Evolutionary conservation across 2,888 invertebrate genomes (phyloP).

Genomic region (Lapara coniferarum): DNA sequence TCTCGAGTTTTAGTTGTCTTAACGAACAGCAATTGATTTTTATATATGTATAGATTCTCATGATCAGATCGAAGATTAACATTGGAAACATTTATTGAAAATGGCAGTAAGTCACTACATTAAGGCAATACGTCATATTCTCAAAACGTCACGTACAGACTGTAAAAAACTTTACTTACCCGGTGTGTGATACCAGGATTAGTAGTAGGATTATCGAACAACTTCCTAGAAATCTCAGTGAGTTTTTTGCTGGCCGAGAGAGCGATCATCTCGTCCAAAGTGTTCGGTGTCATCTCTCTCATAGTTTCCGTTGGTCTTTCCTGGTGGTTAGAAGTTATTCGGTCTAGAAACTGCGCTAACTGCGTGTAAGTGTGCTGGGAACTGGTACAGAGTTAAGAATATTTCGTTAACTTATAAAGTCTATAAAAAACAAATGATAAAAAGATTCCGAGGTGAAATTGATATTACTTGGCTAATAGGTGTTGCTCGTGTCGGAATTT

Average conservation of each 20-base stretch:
- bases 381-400: conserved; percentile 62
- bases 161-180: conserved; percentile 46
- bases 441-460: no score
- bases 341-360: conserved; percentile 89
- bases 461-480: no score
- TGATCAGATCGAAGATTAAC: no score
- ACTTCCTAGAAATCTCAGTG: conserved; percentile 59
- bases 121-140: no score
- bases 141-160: no score
- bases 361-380: conserved; percentile 91
- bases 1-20: no score
- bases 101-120: no score
- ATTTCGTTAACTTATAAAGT: not conserved
- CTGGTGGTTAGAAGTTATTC: conserved; percentile 83
- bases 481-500: no score
- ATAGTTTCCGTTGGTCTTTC: conserved; percentile 60
- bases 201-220: conserved; percentile 71
- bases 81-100: no score
- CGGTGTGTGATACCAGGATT: conserved; percentile 72
- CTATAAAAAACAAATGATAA: no score
- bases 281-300: conserved; percentile 60
- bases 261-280: conserved; percentile 68
- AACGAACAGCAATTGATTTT: no score
- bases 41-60: no score
- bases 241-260: conserved; percentile 60